Percentiles rank a stretch among this genome's conserved stretches.
Evolutionary conservation across 2,113 vertebrate genomes (phyloP).

Genomic region (Phylloscopus trochilus): DNA sequence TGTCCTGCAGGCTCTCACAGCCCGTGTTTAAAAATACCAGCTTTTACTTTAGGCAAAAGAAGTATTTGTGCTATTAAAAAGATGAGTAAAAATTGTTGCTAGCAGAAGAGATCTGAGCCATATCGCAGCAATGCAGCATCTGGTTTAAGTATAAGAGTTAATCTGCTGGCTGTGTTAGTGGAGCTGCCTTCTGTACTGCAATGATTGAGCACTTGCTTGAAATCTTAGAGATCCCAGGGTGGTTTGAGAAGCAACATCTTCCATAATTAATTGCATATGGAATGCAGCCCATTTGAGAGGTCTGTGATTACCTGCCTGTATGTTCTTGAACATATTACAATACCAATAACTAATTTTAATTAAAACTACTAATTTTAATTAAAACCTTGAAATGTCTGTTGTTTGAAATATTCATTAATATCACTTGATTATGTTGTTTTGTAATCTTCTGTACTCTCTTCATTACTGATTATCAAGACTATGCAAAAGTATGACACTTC

Average conservation of each 20-base stretch:
- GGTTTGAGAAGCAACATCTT: constrained; percentile 56
- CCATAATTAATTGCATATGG: constrained; percentile 73
- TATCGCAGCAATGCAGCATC: background rate
- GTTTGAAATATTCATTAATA: constrained; percentile 76
- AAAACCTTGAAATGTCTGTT: constrained; percentile 70
- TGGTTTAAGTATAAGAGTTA: constrained; percentile 42
- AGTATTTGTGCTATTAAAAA: constrained; percentile 34
- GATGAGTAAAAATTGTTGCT: constrained; percentile 21
- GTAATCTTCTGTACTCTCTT: constrained; percentile 61
- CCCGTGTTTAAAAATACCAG: constrained; percentile 44
- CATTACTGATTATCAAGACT: constrained; percentile 61
- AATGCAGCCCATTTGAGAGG: constrained; percentile 66
- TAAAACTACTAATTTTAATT: constrained; percentile 79
- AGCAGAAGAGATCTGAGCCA: background rate
- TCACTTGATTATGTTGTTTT: constrained; percentile 73
- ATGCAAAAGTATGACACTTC: constrained; percentile 47
- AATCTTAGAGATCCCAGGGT: constrained; percentile 42
- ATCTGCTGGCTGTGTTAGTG: background rate
- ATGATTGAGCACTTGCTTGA: constrained; percentile 23
- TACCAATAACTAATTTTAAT: constrained; percentile 77
- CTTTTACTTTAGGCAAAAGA: constrained; percentile 33
- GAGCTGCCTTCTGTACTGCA: constrained; percentile 45
- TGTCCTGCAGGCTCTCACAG: background rate
- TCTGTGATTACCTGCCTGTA: constrained; percentile 69
- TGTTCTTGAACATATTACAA: constrained; percentile 70